Base-by-base conservation (phyloP, 2,888 invertebrate species). In the Bursaphelenchus okinawaensis region DNA sequence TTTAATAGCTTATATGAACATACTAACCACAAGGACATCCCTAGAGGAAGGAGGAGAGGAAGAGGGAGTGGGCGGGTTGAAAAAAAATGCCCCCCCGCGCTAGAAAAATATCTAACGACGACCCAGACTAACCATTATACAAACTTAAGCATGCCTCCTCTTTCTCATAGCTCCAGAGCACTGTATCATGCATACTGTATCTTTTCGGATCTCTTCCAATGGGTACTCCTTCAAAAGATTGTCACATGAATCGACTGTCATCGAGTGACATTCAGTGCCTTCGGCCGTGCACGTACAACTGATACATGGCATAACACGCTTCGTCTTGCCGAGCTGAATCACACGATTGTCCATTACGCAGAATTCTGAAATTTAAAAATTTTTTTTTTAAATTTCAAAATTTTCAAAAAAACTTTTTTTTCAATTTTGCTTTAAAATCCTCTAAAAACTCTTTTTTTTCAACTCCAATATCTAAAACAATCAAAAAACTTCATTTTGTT, bases 261-360 rank as follows among this genome's bases (percentile, higher is more conserved):
- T 72, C 9, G 81, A 77, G 31, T 82, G 81, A 57, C 81, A 81
- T 67, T 82, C 80, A 8, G 79, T 71, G 27, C 82, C 82, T 66
- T 82, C 80, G 0, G 74, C 59, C 2, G 82, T 82, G 57, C 82
- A 82, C n/a, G 82, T 82, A 61, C 82, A 82, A 2, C 80, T 75
- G 19, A 82, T 74, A 59, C 82, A 82, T 2, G 82, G 82, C 4
- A 79, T 82, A 19, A 82, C 76, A 31, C 79, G 60, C 55, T 76
- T 77, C 7, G 81, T 80, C 65, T 79, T 75, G 26, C 82, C 81
- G 23, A 80, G 63, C 24, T 73, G 72, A 55, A 82, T 76, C 7
- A 82, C 76, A 22, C 76, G 67, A 54, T 81, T 73, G 65, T 81
- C 81, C 50, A 82, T 73, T 4, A 79, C 72, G 58, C 82, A 82